Percentiles rank a stretch among this genome's conserved stretches.
Conservation (phyloP, 2,888 invertebrate genomes). For the Conus canariensis region DNA sequence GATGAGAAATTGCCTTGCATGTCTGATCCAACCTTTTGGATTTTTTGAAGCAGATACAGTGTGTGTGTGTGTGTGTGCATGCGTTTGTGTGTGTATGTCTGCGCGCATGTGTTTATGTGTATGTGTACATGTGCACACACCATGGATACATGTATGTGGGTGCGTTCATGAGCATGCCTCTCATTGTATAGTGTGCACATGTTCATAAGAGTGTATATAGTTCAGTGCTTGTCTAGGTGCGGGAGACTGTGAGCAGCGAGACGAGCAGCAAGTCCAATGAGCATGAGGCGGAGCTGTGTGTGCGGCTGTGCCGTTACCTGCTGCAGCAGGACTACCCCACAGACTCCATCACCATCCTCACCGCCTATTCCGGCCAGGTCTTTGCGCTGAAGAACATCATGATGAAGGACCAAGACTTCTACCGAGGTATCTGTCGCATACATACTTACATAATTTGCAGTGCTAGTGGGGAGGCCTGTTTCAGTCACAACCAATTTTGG, state of each 20-base stretch:
- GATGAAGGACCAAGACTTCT: conserved; percentile 44
- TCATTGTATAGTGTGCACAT: no score
- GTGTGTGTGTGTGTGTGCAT: background rate
- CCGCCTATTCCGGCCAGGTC: conserved; percentile 75
- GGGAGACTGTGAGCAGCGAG: conserved; percentile 52
- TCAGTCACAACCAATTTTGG: no score
- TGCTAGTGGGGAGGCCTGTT: background rate
- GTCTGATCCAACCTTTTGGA: no score
- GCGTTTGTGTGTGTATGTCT: background rate
- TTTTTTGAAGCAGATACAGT: no score
- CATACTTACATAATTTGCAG: no score
- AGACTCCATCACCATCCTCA: conserved; percentile 71
- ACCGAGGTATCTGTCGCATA: background rate
- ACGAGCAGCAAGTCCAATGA: conserved; percentile 67
- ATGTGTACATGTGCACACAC: background rate
- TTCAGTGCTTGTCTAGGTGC: background rate
- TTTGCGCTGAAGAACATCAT: conserved; percentile 64
- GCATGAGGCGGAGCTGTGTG: conserved; percentile 70
- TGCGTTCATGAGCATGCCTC: no score
- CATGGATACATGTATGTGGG: no score
- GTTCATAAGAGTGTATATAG: no score
- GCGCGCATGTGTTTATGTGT: background rate
- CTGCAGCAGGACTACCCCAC: conserved; percentile 70
- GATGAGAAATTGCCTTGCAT: no score
- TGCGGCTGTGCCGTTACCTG: conserved; percentile 68